Percentiles rank a stretch among this genome's conserved stretches.
These are phyloP conservation scores for Chrysomela aeneicollis DNA, from an alignment of 2,888 invertebrate species.

Conservation along the genomic window DNA sequence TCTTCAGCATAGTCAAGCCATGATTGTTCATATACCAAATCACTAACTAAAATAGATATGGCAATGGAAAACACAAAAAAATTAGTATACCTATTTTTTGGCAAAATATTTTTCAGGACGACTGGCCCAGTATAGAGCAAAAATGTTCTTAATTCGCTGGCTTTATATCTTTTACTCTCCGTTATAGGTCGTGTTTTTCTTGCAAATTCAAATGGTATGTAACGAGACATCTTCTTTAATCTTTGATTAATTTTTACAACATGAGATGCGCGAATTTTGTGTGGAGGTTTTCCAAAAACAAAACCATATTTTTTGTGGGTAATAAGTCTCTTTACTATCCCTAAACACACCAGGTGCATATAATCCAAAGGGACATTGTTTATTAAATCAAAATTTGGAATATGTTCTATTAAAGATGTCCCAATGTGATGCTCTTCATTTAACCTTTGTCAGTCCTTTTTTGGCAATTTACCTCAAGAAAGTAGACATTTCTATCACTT, in stretches of 20 bases:
- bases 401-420: conserved; percentile 29
- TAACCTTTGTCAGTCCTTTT: conserved; percentile 26
- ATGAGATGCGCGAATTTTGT: conserved; percentile 28
- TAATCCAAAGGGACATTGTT: conserved; percentile 34
- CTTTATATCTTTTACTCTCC: conserved; percentile 33
- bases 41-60: conserved; percentile 32
- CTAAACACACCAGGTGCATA: conserved; percentile 31
- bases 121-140: conserved; percentile 32
- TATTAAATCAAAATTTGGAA: conserved; percentile 32
- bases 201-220: conserved; percentile 29
- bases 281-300: conserved; percentile 30
- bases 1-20: conserved; percentile 31
- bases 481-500: conserved; percentile 23
- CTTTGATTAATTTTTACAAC: conserved; percentile 26
- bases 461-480: conserved; percentile 22
- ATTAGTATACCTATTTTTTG: conserved; percentile 28
- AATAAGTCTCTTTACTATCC: conserved; percentile 31
- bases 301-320: conserved; percentile 32
- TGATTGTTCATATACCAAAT: conserved; percentile 17
- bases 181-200: conserved; percentile 28
- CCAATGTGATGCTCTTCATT: conserved; percentile 32
- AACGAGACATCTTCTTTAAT: conserved; percentile 20
- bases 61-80: conserved; percentile 31
- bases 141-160: conserved; percentile 30
- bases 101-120: conserved; percentile 28